A percentile compares a stretch with the other conserved stretches of the same genome.
phyloP scores from a whole-genome alignment of 2,888 invertebrate genomes.

The Uropetala carovei region DNA sequence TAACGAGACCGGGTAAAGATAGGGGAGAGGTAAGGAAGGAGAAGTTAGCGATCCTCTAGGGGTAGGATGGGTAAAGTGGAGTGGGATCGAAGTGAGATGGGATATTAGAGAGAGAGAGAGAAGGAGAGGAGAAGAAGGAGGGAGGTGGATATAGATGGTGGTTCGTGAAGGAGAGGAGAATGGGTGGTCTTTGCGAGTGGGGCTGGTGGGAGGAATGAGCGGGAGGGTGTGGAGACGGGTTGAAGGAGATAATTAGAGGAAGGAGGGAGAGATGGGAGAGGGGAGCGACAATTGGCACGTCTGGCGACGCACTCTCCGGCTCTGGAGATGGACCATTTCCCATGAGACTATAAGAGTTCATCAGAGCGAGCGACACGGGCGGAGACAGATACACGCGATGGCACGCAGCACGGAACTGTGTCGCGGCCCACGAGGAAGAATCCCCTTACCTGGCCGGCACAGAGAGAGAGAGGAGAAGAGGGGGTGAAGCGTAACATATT shows the following conservation, averaged over 20 bases:
- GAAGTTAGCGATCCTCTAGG: too few relatives aligned
- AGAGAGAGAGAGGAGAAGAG: not conserved
- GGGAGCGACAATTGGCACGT: conserved; percentile 36
- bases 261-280: not conserved
- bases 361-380: not conserved
- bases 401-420: too few relatives aligned
- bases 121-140: not conserved
- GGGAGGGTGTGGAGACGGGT: not conserved
- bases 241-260: conserved; percentile 37
- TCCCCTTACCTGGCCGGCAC: not conserved
- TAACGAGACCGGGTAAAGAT: too few relatives aligned
- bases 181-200: not conserved
- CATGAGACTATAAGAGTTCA: not conserved
- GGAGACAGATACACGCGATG: conserved; percentile 26
- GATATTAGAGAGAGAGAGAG: not conserved
- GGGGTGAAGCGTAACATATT: too few relatives aligned
- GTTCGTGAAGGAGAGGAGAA: not conserved
- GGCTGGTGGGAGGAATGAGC: not conserved
- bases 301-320: not conserved
- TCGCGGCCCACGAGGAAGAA: too few relatives aligned
- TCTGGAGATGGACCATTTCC: conserved; percentile 17
- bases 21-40: too few relatives aligned
- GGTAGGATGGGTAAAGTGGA: too few relatives aligned
- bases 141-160: too few relatives aligned
- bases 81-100: not conserved